Evolutionary conservation across 2,113 vertebrate species (phyloP), one percentile per base, ranked within the genome.

Genomic region (Zingel zingel): DNA sequence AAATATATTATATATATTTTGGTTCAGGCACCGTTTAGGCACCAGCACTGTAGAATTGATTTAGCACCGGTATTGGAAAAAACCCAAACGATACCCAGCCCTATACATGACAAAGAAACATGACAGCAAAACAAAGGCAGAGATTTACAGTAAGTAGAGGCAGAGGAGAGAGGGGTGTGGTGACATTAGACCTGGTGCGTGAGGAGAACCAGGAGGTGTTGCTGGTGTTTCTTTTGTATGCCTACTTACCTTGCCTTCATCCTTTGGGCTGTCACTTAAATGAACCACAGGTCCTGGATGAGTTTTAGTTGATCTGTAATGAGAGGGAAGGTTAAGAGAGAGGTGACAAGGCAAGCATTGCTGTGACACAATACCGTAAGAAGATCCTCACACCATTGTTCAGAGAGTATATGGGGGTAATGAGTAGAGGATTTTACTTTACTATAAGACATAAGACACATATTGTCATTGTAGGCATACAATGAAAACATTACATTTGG

Each of bases 231-330:
- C 21, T 84, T 77, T 84, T 16, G 75, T 84, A 45, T 36, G n/a
- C 21, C 53, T 61, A 95, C 97, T 96, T 93, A 99, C 98, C 96
- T 99, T 99, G 65, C 97, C 98, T 93, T 99, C 98, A 71, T 99
- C 98, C 94, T 97, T 98, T 73, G 98, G 98, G 84, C 97, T 98
- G 93, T 99, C 98, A 74, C 98, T 99, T 94, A 99, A 95, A 91
- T 99, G 98, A 80, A 99, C 98, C 88, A 99, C 98, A 13, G 98
- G 97, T 62, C 98, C 98, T 82, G 98, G 98, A 89, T 99, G 98
- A 92, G 97, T 98, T 95, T 99, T 99, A 82, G 97, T 98, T 70
- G 97, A 97, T 92, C 98, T 99, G 95, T 89, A 91, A 87, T 10
- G 45, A 88, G 23, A 83, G 51, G 18, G 14, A 56, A 72, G 75